phyloP scores from a whole-genome alignment of 2,113 vertebrate genomes.

The Platysternon megacephalum region DNA sequence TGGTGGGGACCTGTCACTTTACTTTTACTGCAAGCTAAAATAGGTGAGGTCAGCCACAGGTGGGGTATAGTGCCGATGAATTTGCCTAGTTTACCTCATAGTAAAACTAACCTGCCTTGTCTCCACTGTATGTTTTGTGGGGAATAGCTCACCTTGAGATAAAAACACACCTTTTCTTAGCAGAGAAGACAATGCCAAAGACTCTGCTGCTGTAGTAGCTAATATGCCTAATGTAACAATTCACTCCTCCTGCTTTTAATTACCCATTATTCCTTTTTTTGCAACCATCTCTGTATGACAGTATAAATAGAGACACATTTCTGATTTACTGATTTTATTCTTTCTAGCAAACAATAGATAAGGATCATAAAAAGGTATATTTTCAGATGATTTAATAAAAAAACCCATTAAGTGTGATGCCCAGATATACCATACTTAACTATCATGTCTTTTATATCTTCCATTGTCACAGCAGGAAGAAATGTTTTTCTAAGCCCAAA shows the following conservation, averaged over 20 bases:
- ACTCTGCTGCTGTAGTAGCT: background rate
- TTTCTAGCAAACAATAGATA: background rate
- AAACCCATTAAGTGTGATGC: fast-evolving
- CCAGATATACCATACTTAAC: background rate
- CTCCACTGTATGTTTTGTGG: background rate
- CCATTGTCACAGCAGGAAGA: background rate
- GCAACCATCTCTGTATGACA: background rate
- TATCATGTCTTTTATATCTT: background rate
- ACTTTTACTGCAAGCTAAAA: background rate
- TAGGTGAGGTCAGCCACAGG: background rate
- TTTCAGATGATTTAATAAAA: too few relatives aligned
- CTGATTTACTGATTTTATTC: background rate
- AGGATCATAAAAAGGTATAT: background rate
- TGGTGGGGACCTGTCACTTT: background rate
- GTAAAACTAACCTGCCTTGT: background rate
- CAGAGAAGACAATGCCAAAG: background rate
- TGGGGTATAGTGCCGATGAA: background rate
- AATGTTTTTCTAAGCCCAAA: background rate
- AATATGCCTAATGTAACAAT: background rate
- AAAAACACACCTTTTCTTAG: background rate
- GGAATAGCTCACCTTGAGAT: background rate
- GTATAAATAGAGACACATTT: background rate
- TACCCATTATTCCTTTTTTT: background rate
- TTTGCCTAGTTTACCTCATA: background rate
- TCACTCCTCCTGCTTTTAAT: background rate